Evolutionary conservation across 2,113 vertebrate genomes (phyloP).

Genomic region (Nothoprocta pentlandii): DNA sequence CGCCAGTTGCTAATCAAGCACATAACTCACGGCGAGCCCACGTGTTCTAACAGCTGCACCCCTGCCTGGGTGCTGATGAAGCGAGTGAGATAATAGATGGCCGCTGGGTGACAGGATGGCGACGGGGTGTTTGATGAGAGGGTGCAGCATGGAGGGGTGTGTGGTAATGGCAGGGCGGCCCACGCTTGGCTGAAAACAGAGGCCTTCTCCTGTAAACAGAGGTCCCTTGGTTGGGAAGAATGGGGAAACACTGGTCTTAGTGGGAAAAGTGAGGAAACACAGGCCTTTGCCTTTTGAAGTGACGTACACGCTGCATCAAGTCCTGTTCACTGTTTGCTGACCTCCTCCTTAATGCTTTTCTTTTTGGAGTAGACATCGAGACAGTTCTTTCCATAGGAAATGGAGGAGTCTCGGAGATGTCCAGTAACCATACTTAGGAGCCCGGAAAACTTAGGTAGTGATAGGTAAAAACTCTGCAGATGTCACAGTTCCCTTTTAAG

Average conservation of each 20-base stretch:
- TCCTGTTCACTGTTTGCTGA: neutral
- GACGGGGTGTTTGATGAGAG: neutral
- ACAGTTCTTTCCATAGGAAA: neutral
- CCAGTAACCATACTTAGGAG: neutral
- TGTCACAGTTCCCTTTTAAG: neutral
- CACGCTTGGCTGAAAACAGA: neutral
- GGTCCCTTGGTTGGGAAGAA: neutral
- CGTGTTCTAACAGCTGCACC: neutral
- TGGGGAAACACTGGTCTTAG: neutral
- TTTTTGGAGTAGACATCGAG: neutral
- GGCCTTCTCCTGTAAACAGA: neutral
- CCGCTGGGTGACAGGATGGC: neutral
- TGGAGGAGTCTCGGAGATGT: rapidly evolving
- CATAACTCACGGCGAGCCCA: neutral
- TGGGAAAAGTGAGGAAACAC: neutral
- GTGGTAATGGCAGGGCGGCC: neutral
- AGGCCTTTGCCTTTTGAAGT: neutral
- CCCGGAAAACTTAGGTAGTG: neutral
- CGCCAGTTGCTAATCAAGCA: neutral
- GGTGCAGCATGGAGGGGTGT: neutral
- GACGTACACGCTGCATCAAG: neutral
- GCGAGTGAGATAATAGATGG: neutral
- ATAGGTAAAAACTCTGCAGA: neutral
- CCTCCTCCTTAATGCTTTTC: neutral
- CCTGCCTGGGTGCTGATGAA: neutral